Conservation (phyloP, 2,113 vertebrate genomes). For the Columba livia region DNA sequence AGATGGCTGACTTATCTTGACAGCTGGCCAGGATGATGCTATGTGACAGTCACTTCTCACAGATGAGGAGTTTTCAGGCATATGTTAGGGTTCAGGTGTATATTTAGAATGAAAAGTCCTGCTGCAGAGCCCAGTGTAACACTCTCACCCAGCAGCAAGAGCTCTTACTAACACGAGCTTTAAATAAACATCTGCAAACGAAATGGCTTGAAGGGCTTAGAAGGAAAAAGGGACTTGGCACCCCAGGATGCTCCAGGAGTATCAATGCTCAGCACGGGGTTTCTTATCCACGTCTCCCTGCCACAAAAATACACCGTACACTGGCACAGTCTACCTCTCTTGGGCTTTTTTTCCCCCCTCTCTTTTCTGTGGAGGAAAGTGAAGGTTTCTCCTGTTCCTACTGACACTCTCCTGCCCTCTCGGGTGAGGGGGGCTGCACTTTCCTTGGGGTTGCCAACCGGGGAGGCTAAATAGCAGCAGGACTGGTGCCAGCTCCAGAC, state of each 20-base stretch:
- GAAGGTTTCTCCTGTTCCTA: neutral
- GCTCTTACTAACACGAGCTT: slow-evolving; percentile 10
- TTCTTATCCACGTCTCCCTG: neutral
- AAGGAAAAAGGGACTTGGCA: neutral
- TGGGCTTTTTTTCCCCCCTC: accelerated
- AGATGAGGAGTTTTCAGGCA: neutral
- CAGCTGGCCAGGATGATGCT: neutral
- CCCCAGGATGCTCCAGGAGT: neutral
- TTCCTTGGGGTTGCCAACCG: neutral
- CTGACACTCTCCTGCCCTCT: neutral
- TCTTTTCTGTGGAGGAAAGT: neutral
- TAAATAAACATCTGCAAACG: slow-evolving; percentile 24
- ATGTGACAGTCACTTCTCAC: neutral
- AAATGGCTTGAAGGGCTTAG: neutral
- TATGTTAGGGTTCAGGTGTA: neutral
- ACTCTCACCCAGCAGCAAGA: neutral
- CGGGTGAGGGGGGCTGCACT: neutral
- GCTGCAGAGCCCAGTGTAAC: neutral
- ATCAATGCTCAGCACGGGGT: neutral
- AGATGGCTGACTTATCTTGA: neutral
- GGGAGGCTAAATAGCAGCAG: neutral
- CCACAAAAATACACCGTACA: neutral
- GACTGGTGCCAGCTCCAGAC: neutral
- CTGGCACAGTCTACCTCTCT: neutral
- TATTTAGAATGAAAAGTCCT: neutral